phyloP scores from a whole-genome alignment of 2,113 vertebrate species.

The Erythrolamprus reginae region DNA sequence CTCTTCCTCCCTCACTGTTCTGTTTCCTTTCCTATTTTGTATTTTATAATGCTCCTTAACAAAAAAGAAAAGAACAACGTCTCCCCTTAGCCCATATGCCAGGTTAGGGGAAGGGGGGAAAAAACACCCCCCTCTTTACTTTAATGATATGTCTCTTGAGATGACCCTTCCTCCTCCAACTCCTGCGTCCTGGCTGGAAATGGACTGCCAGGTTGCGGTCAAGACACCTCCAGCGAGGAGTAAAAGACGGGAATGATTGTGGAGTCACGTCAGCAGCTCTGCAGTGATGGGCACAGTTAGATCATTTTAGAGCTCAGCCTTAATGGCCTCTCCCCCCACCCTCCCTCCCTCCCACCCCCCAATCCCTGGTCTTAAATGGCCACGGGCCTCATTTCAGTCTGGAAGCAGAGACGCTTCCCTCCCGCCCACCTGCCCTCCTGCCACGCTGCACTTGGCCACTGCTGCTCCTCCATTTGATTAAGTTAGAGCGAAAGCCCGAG shows the following conservation, averaged over 20 bases:
- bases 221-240: not conserved
- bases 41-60: too few relatives aligned
- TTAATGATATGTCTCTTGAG: not conserved
- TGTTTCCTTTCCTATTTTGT: too few relatives aligned
- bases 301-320: not conserved
- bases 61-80: too few relatives aligned
- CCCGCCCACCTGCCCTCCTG: not conserved
- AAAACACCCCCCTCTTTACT: not conserved
- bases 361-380: not conserved
- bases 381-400: not conserved
- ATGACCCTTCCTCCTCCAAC: not conserved
- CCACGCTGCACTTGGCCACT: not conserved
- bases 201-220: not conserved
- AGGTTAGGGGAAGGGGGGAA: not conserved
- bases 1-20: too few relatives aligned
- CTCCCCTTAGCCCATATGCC: not conserved
- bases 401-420: not conserved
- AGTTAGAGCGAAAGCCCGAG: not conserved
- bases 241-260: not conserved
- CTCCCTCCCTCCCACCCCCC: too few relatives aligned
- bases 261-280: not conserved
- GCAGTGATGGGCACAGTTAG: not conserved
- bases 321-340: not conserved
- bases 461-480: not conserved
- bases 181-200: not conserved